Evolutionary conservation across 2,113 vertebrate genomes (phyloP).

Genomic region (Sander vitreus): DNA sequence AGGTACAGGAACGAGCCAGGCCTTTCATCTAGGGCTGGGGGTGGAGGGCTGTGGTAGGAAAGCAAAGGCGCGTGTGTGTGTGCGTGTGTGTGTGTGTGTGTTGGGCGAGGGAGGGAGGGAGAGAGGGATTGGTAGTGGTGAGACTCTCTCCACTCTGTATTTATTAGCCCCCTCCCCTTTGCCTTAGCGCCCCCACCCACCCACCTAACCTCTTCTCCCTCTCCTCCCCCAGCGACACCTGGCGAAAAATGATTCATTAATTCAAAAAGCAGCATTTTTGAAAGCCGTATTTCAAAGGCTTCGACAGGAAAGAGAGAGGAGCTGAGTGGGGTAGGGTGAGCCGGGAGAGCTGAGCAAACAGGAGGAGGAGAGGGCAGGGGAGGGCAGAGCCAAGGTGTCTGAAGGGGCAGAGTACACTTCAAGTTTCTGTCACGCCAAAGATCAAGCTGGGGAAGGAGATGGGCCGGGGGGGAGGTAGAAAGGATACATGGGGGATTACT

Average conservation of each 20-base stretch:
- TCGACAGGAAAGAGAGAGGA: slow-evolving; percentile 78
- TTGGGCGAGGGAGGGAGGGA: slow-evolving; percentile 33
- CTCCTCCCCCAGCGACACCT: slow-evolving; percentile 77
- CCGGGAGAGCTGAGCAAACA: slow-evolving; percentile 37
- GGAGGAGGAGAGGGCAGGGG: slow-evolving; percentile 44
- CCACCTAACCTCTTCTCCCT: not conserved
- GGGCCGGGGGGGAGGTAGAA: not conserved
- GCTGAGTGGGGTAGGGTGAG: slow-evolving; percentile 73
- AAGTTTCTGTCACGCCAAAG: slow-evolving; percentile 73
- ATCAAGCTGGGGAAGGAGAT: slow-evolving; percentile 56
- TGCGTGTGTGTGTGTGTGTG: slow-evolving; percentile 37
- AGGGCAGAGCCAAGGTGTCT: slow-evolving; percentile 79
- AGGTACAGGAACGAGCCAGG: slow-evolving; percentile 85
- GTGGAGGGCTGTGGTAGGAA: slow-evolving; percentile 65
- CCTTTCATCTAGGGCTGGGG: slow-evolving; percentile 84
- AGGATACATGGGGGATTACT: slow-evolving; percentile 6
- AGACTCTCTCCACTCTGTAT: slow-evolving; percentile 79
- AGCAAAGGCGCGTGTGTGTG: slow-evolving; percentile 58
- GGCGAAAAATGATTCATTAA: slow-evolving; percentile 88
- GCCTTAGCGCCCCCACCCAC: not conserved
- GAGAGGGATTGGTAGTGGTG: slow-evolving; percentile 61
- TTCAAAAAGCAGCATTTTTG: slow-evolving; percentile 86
- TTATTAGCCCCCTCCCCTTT: slow-evolving; percentile 64
- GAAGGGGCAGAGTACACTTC: slow-evolving; percentile 83
- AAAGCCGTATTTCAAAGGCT: slow-evolving; percentile 86